Conservation (phyloP, 2,888 invertebrate genomes). For the Bimastos eiseni region DNA sequence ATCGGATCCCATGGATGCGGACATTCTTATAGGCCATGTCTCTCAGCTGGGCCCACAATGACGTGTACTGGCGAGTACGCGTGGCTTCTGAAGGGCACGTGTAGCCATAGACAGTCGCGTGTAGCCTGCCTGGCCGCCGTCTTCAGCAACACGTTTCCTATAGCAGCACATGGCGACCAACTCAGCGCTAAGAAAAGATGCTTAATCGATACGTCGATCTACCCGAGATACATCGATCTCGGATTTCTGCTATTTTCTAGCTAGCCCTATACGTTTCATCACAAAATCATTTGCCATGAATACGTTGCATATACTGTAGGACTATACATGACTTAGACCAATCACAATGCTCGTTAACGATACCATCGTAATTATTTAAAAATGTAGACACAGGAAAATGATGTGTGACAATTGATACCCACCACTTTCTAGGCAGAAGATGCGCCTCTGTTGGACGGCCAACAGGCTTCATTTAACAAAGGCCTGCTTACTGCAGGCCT, state of each 20-base stretch:
- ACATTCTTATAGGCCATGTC: background rate
- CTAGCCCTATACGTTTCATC: too few relatives aligned
- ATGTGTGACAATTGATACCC: too few relatives aligned
- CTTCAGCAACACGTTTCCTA: background rate
- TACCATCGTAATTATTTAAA: too few relatives aligned
- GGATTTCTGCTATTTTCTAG: too few relatives aligned
- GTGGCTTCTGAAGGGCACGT: background rate
- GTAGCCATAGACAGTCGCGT: background rate
- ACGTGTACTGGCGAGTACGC: background rate
- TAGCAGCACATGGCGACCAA: slow-evolving; percentile 1
- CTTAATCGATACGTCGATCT: slow-evolving; percentile 1
- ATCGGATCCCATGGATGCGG: background rate
- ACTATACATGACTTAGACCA: too few relatives aligned
- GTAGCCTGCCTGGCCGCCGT: background rate
- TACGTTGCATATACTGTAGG: too few relatives aligned
- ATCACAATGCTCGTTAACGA: too few relatives aligned
- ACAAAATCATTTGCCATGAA: too few relatives aligned
- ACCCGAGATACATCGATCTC: background rate
- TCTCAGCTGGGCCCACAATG: background rate
- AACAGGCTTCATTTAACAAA: too few relatives aligned
- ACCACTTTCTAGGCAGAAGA: too few relatives aligned
- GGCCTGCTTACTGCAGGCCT: background rate
- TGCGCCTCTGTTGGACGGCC: too few relatives aligned
- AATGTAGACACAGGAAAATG: too few relatives aligned
- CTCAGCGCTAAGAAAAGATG: background rate